Evolutionary conservation across 92 coral and sea anemone species (phyloP).

Genomic region (Blastomussa wellsi): DNA sequence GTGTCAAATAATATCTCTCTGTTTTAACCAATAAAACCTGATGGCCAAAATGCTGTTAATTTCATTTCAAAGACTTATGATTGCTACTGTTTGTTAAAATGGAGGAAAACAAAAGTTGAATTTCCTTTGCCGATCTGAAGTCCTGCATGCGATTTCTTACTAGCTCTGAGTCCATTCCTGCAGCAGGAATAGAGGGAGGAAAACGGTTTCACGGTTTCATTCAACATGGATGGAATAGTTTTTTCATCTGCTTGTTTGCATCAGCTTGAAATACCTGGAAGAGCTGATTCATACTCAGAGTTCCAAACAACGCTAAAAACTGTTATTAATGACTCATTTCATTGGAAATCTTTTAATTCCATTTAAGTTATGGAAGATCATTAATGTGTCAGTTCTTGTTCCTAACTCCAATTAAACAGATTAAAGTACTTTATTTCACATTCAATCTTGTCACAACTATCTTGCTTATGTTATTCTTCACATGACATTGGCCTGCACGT

Average conservation of each 20-base stretch:
- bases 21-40: constrained; percentile 25
- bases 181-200: constrained; percentile 42
- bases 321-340: constrained; percentile 30
- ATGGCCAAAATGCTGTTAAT: constrained; percentile 14
- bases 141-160: constrained; percentile 25
- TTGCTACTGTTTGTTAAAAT: constrained; percentile 22
- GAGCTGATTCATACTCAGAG: constrained; percentile 41
- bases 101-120: constrained; percentile 29
- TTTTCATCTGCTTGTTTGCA: constrained; percentile 32
- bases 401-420: too few relatives aligned
- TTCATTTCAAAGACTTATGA: constrained; percentile 22
- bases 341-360: constrained; percentile 36
- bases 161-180: constrained; percentile 39
- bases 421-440: too few relatives aligned
- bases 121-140: constrained; percentile 31
- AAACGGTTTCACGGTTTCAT: constrained; percentile 33
- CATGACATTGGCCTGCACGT: too few relatives aligned
- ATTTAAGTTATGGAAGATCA: constrained; percentile 30
- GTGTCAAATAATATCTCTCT: constrained; percentile 17
- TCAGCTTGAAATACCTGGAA: constrained; percentile 40
- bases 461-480: too few relatives aligned
- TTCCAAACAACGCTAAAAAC: constrained; percentile 36
- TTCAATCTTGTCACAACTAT: too few relatives aligned
- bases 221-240: constrained; percentile 29
- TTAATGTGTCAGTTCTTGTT: constrained; percentile 37